These are phyloP conservation scores for Maniola hyperantus DNA, from an alignment of 2,888 invertebrate genomes.

Conservation along the genomic window DNA sequence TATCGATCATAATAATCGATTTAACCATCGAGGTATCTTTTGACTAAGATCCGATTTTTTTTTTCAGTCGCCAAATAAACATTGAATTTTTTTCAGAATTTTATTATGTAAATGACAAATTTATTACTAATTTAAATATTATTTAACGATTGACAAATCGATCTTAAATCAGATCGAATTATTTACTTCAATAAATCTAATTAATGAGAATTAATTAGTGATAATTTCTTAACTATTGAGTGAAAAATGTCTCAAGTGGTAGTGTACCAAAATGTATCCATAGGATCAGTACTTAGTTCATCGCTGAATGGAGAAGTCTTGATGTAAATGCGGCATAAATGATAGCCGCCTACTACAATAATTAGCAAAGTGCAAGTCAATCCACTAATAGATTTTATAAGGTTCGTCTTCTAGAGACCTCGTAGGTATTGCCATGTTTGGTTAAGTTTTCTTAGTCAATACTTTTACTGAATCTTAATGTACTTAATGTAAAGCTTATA, in stretches of 20 bases:
- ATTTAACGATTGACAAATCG: no score
- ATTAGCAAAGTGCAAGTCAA: background rate
- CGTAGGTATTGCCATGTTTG: background rate
- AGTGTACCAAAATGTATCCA: background rate
- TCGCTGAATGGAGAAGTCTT: background rate
- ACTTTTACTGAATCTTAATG: background rate
- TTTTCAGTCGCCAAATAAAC: no score
- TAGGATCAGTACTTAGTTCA: background rate
- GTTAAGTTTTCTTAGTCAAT: background rate
- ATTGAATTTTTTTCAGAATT: no score
- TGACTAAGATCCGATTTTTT: background rate
- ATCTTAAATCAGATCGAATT: no score
- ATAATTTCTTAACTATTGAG: no score
- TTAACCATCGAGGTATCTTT: background rate
- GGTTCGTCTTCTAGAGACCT: background rate
- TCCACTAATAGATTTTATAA: background rate
- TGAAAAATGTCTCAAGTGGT: background rate
- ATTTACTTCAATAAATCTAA: no score
- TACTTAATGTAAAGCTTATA: background rate
- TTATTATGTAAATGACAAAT: no score
- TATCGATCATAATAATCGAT: constrained; percentile 5
- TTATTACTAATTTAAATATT: background rate
- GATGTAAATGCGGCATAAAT: background rate
- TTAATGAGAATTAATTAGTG: no score
- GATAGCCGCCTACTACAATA: background rate